A percentile compares a stretch with the other conserved stretches of the same genome.
Conservation (phyloP, 64 coral and sea anemone species). For the Porites australiensis region DNA sequence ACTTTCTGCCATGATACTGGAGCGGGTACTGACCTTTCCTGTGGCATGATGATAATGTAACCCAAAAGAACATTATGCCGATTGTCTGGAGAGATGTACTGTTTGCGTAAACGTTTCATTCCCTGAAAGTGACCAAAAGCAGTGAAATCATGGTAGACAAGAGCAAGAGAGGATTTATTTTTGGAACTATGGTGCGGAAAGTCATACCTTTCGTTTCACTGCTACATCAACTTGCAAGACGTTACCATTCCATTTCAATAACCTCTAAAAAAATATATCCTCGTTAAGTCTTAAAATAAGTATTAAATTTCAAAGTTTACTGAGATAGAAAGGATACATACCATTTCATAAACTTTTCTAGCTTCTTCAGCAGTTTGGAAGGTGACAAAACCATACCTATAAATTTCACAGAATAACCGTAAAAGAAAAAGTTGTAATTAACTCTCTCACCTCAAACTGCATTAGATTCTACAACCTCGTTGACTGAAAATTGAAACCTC, state of each 20-base stretch:
- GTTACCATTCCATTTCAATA: slow-evolving; percentile 7
- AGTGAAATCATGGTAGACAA: neutral
- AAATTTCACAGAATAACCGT: neutral
- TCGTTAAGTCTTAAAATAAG: neutral
- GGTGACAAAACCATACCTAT: slow-evolving; percentile 50
- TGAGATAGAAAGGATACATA: neutral
- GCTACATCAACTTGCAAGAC: slow-evolving; percentile 39
- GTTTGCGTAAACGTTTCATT: neutral
- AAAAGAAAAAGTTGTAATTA: too few relatives aligned
- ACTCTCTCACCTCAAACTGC: too few relatives aligned
- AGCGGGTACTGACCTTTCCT: neutral
- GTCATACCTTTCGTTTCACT: slow-evolving; percentile 49
- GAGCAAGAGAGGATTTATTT: neutral
- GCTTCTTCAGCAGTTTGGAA: slow-evolving; percentile 42
- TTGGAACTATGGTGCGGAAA: too few relatives aligned
- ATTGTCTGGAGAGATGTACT: neutral
- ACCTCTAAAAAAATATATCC: neutral
- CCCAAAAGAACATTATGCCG: neutral
- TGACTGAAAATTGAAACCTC: too few relatives aligned
- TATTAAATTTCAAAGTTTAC: neutral
- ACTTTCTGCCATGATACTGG: neutral
- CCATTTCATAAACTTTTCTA: slow-evolving; percentile 30
- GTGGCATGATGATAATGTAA: neutral
- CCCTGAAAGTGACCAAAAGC: neutral
- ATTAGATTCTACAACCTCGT: too few relatives aligned